Evolutionary conservation across 2,113 vertebrate genomes (phyloP), one percentile per base, ranked within the genome.

Genomic region (Rhabdornis inornatus): DNA sequence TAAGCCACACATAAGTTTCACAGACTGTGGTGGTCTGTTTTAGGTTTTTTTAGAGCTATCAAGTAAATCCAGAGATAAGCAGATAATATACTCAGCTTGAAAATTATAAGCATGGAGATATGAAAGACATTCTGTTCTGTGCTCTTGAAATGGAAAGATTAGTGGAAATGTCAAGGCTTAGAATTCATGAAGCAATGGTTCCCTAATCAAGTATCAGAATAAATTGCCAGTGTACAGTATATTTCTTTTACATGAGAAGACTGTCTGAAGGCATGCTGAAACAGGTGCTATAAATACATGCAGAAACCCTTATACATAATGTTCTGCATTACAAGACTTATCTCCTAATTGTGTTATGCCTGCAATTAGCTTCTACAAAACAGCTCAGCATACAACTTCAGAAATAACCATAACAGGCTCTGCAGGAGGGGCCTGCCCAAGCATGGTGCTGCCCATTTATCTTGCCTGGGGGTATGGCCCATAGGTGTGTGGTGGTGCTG

Each of bases 81-180:
- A 92, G 92, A 94, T 95, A 95, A 92, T 88, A 94, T 60, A 90
- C 92, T 92, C 64, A 47, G 75, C 84, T 94, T 94, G 89, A 80
- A 86, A 95, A 94, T 91, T 12, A 88, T 94, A 86, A 95, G 72
- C 49, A 77, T 1, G 5, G 68, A 88, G 78, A 94, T 91, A 83
- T 25, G 87, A 95, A 92, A 95, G 65, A 55, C 40, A 49, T 92
- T 83, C 37, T 47, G 90, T 85, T 91, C 45, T 49, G 59, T 81
- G 57, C 78, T 90, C 68, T 78, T 88, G 71, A 95, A 96, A 96
- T 88, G 60, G 77, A 52, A 94, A 94, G 94, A 96, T 95, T 84
- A 95, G 89, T 93, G 86, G 30, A 95, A 95, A 95, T 95, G 90
- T 94, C 85, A 95, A 83, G 60, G 77, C 92, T 93, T 69, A 82